Conservation (phyloP, 2,888 invertebrate genomes). For the Hedya salicella region DNA sequence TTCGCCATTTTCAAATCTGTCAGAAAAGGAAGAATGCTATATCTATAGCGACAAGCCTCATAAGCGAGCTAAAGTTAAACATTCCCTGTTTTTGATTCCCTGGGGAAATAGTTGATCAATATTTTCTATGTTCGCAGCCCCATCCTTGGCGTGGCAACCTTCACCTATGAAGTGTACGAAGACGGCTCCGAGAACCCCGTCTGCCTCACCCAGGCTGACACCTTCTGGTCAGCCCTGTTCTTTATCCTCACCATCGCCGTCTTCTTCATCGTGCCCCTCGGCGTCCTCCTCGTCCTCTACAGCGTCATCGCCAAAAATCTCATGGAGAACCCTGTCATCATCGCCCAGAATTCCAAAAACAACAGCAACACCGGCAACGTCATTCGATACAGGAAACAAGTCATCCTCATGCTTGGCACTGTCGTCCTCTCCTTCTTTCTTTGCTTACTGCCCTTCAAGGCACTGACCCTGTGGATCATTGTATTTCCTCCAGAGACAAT, state of each 20-base stretch:
- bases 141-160: conserved; percentile 92
- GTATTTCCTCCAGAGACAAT: conserved; percentile 89
- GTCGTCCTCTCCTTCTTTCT: conserved; percentile 96
- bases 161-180: conserved; percentile 88
- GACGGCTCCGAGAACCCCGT: conserved; percentile 90
- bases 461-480: conserved; percentile 94
- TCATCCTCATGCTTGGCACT: conserved; percentile 94
- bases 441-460: conserved; percentile 94
- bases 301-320: conserved; percentile 93
- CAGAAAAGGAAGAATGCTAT: too few relatives aligned
- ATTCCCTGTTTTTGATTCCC: neutral
- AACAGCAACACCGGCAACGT: conserved; percentile 82
- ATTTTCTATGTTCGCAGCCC: conserved; percentile 87
- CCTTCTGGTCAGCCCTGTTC: conserved; percentile 91
- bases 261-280: conserved; percentile 94
- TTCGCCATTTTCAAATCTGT: too few relatives aligned
- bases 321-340: conserved; percentile 91
- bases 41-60: too few relatives aligned
- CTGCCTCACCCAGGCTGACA: conserved; percentile 92
- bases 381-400: conserved; percentile 90
- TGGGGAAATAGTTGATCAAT: neutral
- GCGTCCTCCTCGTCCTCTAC: conserved; percentile 92
- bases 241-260: conserved; percentile 91
- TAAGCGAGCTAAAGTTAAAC: neutral
- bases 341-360: conserved; percentile 85